Conservation (phyloP, 2,113 vertebrate species). For the Alaudala cheleensis region DNA sequence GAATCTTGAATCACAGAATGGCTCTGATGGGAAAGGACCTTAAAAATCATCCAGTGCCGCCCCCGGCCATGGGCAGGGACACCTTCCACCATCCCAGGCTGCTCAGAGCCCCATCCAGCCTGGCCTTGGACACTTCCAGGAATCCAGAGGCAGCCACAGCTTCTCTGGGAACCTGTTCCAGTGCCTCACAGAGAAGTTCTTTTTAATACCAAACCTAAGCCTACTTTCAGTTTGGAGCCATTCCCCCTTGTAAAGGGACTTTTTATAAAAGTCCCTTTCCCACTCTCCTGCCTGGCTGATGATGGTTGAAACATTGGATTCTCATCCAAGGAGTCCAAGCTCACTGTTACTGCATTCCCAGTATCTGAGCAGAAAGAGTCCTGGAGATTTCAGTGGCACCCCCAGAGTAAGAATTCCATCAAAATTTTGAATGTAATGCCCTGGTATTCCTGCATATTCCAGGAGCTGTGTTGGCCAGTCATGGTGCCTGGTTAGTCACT, state of each 20-base stretch:
- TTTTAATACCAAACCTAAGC: background rate
- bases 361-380: background rate
- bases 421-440: fast-evolving
- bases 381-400: background rate
- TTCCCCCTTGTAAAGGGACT: too few relatives aligned
- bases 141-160: background rate
- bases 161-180: background rate
- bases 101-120: fast-evolving
- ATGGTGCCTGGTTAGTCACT: background rate
- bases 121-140: background rate
- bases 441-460: background rate
- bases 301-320: fast-evolving
- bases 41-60: background rate
- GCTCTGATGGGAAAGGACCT: background rate
- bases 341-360: background rate
- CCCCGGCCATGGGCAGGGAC: background rate
- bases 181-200: background rate
- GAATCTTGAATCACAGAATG: background rate
- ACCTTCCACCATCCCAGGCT: background rate
- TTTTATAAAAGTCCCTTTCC: background rate
- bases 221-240: background rate
- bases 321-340: background rate
- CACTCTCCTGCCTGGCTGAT: background rate
- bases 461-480: background rate
- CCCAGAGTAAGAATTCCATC: background rate